These are phyloP conservation scores for Cryptomyrus ogoouensis DNA, from an alignment of 2,113 vertebrate genomes.

Conservation along the genomic window DNA sequence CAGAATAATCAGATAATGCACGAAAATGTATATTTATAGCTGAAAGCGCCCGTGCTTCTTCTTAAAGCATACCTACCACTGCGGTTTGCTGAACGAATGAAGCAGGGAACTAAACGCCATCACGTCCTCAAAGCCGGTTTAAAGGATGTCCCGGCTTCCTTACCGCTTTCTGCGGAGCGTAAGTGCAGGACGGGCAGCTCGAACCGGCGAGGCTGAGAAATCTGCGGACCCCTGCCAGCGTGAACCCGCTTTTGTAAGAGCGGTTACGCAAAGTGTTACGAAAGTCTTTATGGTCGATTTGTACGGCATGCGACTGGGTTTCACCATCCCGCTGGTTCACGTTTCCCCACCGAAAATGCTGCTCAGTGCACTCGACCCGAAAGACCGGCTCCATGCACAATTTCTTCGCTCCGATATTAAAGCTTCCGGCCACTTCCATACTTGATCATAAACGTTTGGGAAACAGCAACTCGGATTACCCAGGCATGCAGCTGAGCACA, in stretches of 20 bases:
- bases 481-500: not conserved
- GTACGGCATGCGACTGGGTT: not conserved
- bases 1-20: not conserved
- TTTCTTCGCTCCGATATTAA: not conserved
- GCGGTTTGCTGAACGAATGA: not conserved
- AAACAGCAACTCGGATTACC: not conserved
- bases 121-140: not conserved
- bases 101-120: not conserved
- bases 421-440: not conserved
- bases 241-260: conserved; percentile 33
- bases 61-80: not conserved
- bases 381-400: not conserved
- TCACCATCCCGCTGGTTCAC: not conserved
- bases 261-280: conserved; percentile 56
- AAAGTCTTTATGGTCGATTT: conserved; percentile 23
- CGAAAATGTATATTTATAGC: not conserved
- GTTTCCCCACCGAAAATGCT: not conserved
- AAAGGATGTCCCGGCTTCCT: not conserved
- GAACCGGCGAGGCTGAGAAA: not conserved
- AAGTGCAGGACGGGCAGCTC: not conserved
- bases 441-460: not conserved
- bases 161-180: not conserved
- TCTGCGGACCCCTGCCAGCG: not conserved
- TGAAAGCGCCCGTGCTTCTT: not conserved
- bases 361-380: not conserved